These are phyloP conservation scores for Podotricha telesiphe DNA, from an alignment of 2,888 invertebrate species.

Conservation along the genomic window DNA sequence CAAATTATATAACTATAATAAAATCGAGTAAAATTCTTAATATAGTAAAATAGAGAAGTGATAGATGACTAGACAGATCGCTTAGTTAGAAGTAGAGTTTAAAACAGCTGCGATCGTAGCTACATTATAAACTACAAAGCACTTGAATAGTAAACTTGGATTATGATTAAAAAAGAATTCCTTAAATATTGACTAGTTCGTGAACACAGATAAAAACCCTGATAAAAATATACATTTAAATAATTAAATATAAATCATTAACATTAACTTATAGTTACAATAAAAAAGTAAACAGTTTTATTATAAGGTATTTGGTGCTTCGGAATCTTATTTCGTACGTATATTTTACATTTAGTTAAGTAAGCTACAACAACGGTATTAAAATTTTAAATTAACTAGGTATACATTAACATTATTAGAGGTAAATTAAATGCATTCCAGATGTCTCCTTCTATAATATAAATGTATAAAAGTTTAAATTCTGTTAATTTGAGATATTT, in stretches of 20 bases:
- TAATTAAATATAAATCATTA: conserved; percentile 47
- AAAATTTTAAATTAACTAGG: conserved; percentile 5
- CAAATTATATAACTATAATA: conserved; percentile 45
- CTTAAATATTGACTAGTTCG: conserved; percentile 48
- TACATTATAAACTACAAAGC: conserved; percentile 42
- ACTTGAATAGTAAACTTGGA: conserved; percentile 24
- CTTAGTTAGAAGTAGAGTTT: conserved; percentile 34
- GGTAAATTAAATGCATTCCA: background rate
- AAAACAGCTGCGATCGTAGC: conserved; percentile 36
- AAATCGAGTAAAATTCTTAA: conserved; percentile 51
- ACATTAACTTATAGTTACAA: conserved; percentile 5
- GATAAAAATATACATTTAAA: conserved; percentile 51
- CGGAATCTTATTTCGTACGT: conserved; percentile 26
- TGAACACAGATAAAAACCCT: conserved; percentile 67
- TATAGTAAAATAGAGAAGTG: conserved; percentile 50
- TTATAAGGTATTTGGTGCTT: conserved; percentile 33
- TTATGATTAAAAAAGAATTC: conserved; percentile 22
- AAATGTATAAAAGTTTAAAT: conserved; percentile 24
- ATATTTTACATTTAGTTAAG: conserved; percentile 15
- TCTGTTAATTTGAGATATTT: conserved; percentile 6
- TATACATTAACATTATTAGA: background rate
- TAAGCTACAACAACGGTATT: background rate
- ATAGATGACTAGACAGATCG: conserved; percentile 54
- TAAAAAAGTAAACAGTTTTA: conserved; percentile 15
- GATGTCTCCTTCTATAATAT: conserved; percentile 3